Percentiles rank a stretch among this genome's conserved stretches.
Conservation (phyloP, 2,888 invertebrate species). For the Calameuta filiformis region DNA sequence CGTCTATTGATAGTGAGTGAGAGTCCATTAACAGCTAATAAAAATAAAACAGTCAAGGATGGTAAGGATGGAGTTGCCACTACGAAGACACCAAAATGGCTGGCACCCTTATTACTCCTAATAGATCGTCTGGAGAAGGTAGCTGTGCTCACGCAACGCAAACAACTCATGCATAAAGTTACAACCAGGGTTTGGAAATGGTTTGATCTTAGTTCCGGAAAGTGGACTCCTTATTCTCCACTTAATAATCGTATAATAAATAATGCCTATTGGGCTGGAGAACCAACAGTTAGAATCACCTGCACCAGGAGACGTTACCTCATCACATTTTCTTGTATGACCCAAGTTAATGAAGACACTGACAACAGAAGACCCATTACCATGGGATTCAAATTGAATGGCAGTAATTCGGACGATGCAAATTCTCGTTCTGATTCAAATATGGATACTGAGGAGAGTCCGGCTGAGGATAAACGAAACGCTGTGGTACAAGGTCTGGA, state of each 20-base stretch:
- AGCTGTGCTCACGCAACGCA: constrained; percentile 75
- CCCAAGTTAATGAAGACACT: constrained; percentile 86
- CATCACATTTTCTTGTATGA: constrained; percentile 83
- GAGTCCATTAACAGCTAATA: constrained; percentile 52
- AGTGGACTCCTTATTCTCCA: constrained; percentile 81
- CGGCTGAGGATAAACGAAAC: constrained; percentile 54
- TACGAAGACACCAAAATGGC: constrained; percentile 76
- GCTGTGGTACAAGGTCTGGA: constrained; percentile 58
- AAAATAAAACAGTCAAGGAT: constrained; percentile 43
- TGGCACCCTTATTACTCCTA: constrained; percentile 78
- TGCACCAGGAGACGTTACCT: constrained; percentile 81
- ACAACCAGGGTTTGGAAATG: constrained; percentile 80
- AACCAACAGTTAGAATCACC: constrained; percentile 76
- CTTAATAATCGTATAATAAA: constrained; percentile 81
- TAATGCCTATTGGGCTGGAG: constrained; percentile 80
- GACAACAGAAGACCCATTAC: constrained; percentile 85
- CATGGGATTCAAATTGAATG: constrained; percentile 69
- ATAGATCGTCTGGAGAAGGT: constrained; percentile 84
- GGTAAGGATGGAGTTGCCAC: constrained; percentile 44
- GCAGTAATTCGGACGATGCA: constrained; percentile 41
- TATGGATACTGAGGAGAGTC: constrained; percentile 61
- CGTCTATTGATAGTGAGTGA: constrained; percentile 62
- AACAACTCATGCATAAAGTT: constrained; percentile 72
- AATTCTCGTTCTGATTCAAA: constrained; percentile 52
- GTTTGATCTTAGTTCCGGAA: constrained; percentile 84